Evolutionary conservation across 2,797 vertebrate species (phyloP), one percentile per base, ranked within the genome.

Genomic region (Oreochromis mossambicus): DNA sequence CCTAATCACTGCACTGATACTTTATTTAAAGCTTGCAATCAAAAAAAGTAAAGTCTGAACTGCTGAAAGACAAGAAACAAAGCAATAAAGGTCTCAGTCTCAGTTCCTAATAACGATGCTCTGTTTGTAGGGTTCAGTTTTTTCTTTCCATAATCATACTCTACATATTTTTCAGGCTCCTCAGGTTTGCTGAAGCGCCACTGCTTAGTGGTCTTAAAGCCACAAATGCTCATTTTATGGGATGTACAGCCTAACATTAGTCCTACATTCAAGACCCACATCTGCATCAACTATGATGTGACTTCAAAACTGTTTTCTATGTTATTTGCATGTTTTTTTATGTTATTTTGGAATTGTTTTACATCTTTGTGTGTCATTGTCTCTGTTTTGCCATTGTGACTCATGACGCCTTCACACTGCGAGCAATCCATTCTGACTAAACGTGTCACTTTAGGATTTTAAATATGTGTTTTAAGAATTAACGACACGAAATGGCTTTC

Each of bases 391-490:
- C 10, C 15, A 48, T 7, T 19, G 41, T 8, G 41, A 15, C 41
- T 19, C 24, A 29, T 41, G 66, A 26, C 14, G 4, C 10, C 24
- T 48, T 17, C 15, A 1, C 68, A n/a, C 6, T 50, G 15, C 0
- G 4, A 19, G 43, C 2, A 32, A 73, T 73, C 24, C 43, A 73
- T 48, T 50, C 43, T 75, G 24, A 50, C 68, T 75, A 48, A 48
- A 73, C 3, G 1, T 9, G 48, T 29, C 81, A 14, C 26, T 24
- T 4, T 52, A 41, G 36, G 9, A 46, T 34, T 61, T 17, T 79
- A 17, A 51, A 83, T 85, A 48, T 10, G 7, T 83, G 48, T 76
- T n/a, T 43, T 48, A 88, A 92, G 87, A 86, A 83, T 91, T 84
- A 70, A 89, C 56, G 17, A 41, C 79, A 56, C 50, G 0, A 83